A percentile compares a stretch with the other conserved stretches of the same genome.
phyloP scores from a whole-genome alignment of 1,140 invertebrate species.

The Stegodyphus dumicola region DNA sequence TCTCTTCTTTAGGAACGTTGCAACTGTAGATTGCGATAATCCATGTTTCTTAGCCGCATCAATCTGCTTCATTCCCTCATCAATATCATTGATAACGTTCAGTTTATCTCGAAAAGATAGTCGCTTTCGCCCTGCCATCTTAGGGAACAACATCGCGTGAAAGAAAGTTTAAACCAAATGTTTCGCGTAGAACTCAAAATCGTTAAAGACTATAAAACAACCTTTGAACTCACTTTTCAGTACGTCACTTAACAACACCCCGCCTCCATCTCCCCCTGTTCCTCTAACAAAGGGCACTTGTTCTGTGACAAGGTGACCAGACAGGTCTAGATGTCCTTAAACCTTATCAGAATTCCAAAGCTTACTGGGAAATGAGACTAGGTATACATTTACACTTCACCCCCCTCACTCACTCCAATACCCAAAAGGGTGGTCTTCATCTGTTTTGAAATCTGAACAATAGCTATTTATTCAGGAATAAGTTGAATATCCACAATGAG shows the following conservation, averaged over 20 bases:
- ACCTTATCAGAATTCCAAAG: conserved; percentile 2
- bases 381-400: neutral
- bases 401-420: neutral
- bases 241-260: conserved; percentile 1
- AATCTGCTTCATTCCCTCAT: too few species aligned
- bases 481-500: conserved; percentile 1
- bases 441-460: conserved; percentile 2
- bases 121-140: too few species aligned
- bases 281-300: neutral
- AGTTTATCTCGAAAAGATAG: too few species aligned
- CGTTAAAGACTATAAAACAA: too few species aligned
- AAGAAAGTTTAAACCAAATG: too few species aligned
- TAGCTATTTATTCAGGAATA: neutral
- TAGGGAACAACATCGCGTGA: too few species aligned
- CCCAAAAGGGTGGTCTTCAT: neutral
- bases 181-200: too few species aligned
- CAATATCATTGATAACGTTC: too few species aligned
- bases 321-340: too few species aligned
- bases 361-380: conserved; percentile 1
- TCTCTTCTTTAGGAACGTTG: too few species aligned
- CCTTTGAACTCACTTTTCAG: conserved; percentile 1
- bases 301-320: neutral
- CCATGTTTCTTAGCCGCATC: too few species aligned
- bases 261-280: conserved; percentile 1
- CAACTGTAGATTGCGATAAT: too few species aligned